phyloP scores from a whole-genome alignment of 2,113 vertebrate genomes.

The Engraulis encrasicolus region DNA sequence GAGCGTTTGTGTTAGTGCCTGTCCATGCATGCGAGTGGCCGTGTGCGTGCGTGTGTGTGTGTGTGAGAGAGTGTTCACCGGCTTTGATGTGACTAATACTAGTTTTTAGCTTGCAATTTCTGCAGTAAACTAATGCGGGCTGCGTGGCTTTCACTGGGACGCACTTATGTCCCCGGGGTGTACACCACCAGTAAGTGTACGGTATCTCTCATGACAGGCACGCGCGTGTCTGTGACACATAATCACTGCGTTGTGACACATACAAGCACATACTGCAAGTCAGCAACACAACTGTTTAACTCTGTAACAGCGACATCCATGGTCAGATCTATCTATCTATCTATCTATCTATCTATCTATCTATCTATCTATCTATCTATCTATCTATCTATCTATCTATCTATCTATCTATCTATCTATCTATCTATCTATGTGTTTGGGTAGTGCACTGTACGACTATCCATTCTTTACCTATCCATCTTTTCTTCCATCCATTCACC shows the following conservation, averaged over 20 bases:
- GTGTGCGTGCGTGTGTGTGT: constrained; percentile 23
- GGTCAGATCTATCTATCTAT: no score
- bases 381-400: constrained; percentile 13
- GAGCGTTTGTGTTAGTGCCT: not conserved
- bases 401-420: not conserved
- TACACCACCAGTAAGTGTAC: not conserved
- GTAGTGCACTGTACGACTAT: no score
- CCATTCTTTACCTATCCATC: no score
- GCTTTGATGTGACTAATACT: constrained; percentile 40
- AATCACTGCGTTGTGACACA: not conserved
- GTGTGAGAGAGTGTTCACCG: not conserved
- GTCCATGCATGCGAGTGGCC: constrained; percentile 38
- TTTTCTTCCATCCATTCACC: not conserved
- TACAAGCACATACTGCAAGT: no score
- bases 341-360: no score
- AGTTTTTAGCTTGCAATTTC: constrained; percentile 49
- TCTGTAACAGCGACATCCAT: no score
- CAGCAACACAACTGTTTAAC: constrained; percentile 16
- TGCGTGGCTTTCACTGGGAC: constrained; percentile 30
- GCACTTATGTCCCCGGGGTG: constrained; percentile 18
- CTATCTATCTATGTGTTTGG: not conserved
- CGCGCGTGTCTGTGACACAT: not conserved
- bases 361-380: constrained; percentile 37
- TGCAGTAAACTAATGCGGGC: constrained; percentile 12
- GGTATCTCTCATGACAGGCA: not conserved